A percentile compares a stretch with the other conserved stretches of the same genome.
These are phyloP conservation scores for Hyalella azteca DNA, from an alignment of 2,888 invertebrate species.

Conservation along the genomic window DNA sequence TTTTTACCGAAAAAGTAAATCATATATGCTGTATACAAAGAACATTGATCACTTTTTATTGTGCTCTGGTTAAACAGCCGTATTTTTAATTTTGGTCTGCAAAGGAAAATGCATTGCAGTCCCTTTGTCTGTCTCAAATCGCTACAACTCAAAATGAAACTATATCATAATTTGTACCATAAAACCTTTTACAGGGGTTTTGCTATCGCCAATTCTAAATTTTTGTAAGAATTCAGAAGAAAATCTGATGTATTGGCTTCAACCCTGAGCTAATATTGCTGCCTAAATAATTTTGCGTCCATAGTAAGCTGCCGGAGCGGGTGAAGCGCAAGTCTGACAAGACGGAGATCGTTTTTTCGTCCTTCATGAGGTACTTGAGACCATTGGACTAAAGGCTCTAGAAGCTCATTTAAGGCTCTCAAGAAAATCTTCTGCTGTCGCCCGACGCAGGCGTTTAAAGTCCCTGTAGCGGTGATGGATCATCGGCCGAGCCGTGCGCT, in stretches of 20 bases:
- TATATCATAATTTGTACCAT: no score
- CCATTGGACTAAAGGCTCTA: not conserved
- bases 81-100: no score
- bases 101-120: no score
- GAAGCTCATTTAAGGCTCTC: not conserved
- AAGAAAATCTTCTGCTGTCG: not conserved
- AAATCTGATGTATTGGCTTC: not conserved
- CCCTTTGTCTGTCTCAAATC: no score
- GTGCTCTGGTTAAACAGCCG: no score
- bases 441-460: not conserved
- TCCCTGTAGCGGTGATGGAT: conserved; percentile 31
- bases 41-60: no score
- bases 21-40: no score
- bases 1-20: no score
- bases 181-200: not conserved
- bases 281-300: not conserved
- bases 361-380: not conserved
- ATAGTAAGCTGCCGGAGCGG: not conserved
- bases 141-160: no score
- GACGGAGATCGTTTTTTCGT: not conserved
- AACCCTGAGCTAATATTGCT: not conserved
- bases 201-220: not conserved
- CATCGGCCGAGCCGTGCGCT: not conserved
- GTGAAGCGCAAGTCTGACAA: not conserved
- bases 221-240: not conserved